Evolutionary conservation across 2,113 vertebrate genomes (phyloP).

Genomic region (Aleadryas rufinucha): DNA sequence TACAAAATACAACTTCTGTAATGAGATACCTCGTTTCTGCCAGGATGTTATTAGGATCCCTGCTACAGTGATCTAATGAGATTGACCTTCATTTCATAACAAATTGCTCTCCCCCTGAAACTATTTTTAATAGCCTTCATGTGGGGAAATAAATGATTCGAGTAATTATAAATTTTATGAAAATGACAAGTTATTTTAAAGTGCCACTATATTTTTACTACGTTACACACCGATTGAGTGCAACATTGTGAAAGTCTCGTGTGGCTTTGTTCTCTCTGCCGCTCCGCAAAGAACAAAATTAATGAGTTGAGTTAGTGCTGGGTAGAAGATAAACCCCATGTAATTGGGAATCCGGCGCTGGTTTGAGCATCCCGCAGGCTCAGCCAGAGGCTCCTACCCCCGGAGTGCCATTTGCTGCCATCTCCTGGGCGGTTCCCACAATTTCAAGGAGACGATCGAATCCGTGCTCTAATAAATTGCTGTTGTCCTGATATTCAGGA

Average conservation of each 20-base stretch:
- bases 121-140: constrained; percentile 26
- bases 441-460: not conserved
- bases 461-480: not conserved
- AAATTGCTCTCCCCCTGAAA: constrained; percentile 27
- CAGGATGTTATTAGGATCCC: constrained; percentile 25
- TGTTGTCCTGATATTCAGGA: not conserved
- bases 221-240: not conserved
- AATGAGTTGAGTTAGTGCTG: not conserved
- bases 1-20: constrained; percentile 38
- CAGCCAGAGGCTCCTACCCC: not conserved
- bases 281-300: not conserved
- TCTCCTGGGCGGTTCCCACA: not conserved
- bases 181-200: not conserved
- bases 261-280: not conserved
- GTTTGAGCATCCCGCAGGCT: not conserved
- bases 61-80: constrained; percentile 25
- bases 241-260: not conserved
- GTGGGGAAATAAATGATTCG: not conserved
- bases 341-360: accelerated
- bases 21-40: constrained; percentile 28
- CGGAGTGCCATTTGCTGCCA: constrained; percentile 19
- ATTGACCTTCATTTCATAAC: constrained; percentile 44
- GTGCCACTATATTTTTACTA: not conserved
- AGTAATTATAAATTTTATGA: not conserved
- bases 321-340: not conserved